Base-by-base conservation (phyloP, 2,888 invertebrate species). In the Dastarcus helophoroides region DNA sequence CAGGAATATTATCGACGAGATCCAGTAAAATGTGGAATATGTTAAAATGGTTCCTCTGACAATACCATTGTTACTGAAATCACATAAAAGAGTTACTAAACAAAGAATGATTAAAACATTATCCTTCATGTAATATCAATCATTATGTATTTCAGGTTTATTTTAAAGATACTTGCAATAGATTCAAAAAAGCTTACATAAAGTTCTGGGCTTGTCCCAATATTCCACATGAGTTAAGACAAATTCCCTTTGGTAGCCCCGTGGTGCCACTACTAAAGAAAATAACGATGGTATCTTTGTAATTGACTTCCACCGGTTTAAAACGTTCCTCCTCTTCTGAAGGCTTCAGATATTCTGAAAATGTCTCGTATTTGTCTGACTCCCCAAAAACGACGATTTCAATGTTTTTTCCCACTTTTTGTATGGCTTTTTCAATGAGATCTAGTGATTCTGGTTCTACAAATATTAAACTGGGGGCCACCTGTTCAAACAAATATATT, bases 241-340 rank as follows among this genome's bases (percentile, higher is more conserved):
- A 48, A n/a, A 55, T 46, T 14, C 48, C 53, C 39, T 56, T 56
- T 1, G 54, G 51, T 10, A 46, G 26, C 7, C 54, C 54, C 3
- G 53, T 54, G 3, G 53, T 53, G 1, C 56, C 57, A 36, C 56
- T 58, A 16, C 54, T 55, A 31, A 54, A 59, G 16, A 50, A 44
- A 25, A 56, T 46, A 4, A 51, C 22, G 2, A 47, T 48, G 3
- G 47, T 50, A 7, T 46, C 41, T 9, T 40, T 29, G 19, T 32
- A 26, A 36, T 44, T 35, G n/a, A 36, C 25, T 10, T 28, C 33
- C 5, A 24, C 34, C 3, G 51, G 50, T 29, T 36, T 31, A 29
- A 55, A 55, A 3, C 24, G 17, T 2, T 37, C 33, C 33, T 50
- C 33, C 9, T 33, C 31, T 9, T 40, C 10, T 3, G 28, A 11